Conservation (phyloP, 2,113 vertebrate genomes). For the Pseudorasbora parva region DNA sequence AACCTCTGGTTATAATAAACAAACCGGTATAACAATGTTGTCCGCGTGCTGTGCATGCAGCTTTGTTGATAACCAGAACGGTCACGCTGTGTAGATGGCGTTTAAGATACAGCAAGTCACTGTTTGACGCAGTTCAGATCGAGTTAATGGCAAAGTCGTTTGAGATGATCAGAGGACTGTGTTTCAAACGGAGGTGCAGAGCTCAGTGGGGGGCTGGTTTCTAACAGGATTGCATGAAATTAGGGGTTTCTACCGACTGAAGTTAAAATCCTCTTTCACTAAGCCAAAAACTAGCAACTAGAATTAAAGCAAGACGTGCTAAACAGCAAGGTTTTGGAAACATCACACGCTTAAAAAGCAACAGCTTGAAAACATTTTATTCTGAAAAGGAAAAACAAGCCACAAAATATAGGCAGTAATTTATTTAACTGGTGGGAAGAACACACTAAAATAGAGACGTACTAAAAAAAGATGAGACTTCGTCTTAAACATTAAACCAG, state of each 20-base stretch:
- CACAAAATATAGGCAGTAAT: background rate
- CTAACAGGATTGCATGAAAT: background rate
- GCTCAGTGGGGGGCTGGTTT: background rate
- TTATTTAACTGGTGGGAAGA: background rate
- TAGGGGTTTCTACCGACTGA: background rate
- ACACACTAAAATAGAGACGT: background rate
- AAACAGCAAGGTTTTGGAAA: background rate
- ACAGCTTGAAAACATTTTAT: background rate
- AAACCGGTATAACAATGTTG: background rate
- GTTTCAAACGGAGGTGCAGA: background rate
- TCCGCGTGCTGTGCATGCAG: background rate
- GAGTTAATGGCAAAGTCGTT: slow-evolving; percentile 38
- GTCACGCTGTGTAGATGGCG: background rate
- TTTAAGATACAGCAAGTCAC: background rate
- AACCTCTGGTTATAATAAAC: background rate
- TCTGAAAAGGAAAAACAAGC: background rate
- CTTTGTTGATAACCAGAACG: background rate
- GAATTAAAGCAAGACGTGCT: background rate
- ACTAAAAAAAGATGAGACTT: background rate
- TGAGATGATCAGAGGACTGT: slow-evolving; percentile 14
- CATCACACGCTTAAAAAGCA: background rate
- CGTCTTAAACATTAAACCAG: background rate
- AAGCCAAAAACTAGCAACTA: background rate
- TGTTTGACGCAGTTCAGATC: slow-evolving; percentile 13
- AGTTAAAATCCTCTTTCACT: background rate